Evolutionary conservation across 2,113 vertebrate genomes (phyloP), one percentile per base, ranked within the genome.

Genomic region (Sinocyclocheilus anophthalmus): DNA sequence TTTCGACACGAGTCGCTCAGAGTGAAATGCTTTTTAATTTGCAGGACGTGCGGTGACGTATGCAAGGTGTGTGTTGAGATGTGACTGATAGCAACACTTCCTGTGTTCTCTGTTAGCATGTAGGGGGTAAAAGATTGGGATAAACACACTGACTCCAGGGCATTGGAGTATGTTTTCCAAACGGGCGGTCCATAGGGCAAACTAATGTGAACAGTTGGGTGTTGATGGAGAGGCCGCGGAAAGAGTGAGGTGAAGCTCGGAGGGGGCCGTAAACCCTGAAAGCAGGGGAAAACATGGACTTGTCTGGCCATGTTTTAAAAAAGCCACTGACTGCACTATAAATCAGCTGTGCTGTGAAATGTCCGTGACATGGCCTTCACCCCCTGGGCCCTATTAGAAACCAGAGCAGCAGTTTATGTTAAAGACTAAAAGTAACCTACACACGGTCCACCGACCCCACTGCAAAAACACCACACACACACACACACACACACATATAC

Each of bases 131-230:
- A 90, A 91, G 91, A 93, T 92, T 92, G 92, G 89, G 92, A 94
- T 91, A 93, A 94, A 94, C 91, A 92, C 92, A 90, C 92, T 92
- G 91, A 90, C 93, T 94, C 90, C 89, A 88, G 92, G 93, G 94
- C 93, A 91, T 89, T 89, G 91, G 92, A 92, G 91, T 92, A 90
- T 92, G 93, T 91, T 83, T 73, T 92, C 89, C 91, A 92, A 91
- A 89, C 85, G 89, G 91, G 92, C 93, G 93, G 93, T 93, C 91
- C 90, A 90, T 91, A 91, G 92, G 91, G 93, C 91, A 92, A 94
- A 93, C 92, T 92, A 94, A 92, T 92, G 91, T 90, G 92, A 84
- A 90, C 91, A 90, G 90, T 91, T 92, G 93, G 91, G 91, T 90
- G 93, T 93, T 92, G 75, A 85, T 86, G 81, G 48, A 69, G 75